Conservation (phyloP, 2,797 vertebrate species). For the Gymnopithys bicolor region DNA sequence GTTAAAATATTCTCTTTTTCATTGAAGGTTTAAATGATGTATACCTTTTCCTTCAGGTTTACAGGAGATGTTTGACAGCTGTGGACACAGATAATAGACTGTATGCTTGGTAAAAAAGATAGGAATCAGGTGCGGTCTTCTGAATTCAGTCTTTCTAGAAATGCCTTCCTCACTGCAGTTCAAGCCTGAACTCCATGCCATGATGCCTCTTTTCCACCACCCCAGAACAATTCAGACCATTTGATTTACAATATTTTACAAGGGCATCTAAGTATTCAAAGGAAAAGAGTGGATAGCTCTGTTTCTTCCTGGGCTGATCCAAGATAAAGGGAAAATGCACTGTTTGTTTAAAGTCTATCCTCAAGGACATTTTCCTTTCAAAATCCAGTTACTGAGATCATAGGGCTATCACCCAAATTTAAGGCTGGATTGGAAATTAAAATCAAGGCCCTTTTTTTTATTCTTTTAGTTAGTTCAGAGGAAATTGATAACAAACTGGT, state of each 20-base stretch:
- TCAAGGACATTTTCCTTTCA: neutral
- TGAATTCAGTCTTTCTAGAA: neutral
- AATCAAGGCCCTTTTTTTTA: neutral
- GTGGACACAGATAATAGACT: neutral
- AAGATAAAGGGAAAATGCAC: neutral
- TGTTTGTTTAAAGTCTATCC: neutral
- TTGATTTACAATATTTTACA: neutral
- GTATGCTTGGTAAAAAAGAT: neutral
- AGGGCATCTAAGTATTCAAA: neutral
- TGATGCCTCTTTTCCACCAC: neutral
- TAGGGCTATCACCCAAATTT: neutral
- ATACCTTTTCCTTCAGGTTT: neutral
- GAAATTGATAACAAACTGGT: neutral
- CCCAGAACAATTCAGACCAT: fast-evolving
- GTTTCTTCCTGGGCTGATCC: neutral
- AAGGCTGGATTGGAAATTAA: neutral
- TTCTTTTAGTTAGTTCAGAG: neutral
- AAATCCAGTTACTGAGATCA: neutral
- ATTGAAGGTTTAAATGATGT: neutral
- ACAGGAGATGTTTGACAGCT: neutral
- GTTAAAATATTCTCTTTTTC: neutral
- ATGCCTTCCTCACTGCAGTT: neutral
- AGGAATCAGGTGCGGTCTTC: neutral
- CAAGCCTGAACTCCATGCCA: neutral
- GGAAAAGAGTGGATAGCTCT: neutral